phyloP scores from a whole-genome alignment of 1,140 invertebrate species.

The Amyelois transitella region DNA sequence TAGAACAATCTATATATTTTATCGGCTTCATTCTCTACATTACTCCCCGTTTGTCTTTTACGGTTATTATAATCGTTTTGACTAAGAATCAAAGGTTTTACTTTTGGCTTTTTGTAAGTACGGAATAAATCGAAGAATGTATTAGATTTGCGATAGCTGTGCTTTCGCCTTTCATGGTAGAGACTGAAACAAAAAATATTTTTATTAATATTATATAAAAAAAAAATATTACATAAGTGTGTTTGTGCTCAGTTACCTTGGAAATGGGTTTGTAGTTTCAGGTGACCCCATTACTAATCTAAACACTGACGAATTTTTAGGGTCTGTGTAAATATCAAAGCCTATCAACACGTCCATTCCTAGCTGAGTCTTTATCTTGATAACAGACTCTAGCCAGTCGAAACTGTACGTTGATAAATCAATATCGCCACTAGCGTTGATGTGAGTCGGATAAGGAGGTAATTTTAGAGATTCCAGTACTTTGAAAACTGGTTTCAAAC shows the following conservation, averaged over 20 bases:
- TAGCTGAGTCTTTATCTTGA: constrained; percentile 77
- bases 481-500: constrained; percentile 76
- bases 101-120: not conserved
- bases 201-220: not conserved
- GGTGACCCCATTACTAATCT: constrained; percentile 79
- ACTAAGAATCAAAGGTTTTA: not conserved
- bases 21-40: constrained; percentile 32
- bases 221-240: too few relatives aligned
- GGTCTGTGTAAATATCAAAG: constrained; percentile 80
- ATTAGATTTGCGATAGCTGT: constrained; percentile 1
- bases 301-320: constrained; percentile 78
- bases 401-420: constrained; percentile 62
- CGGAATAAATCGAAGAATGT: not conserved
- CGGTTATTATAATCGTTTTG: not conserved
- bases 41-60: constrained; percentile 14
- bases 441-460: constrained; percentile 74
- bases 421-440: constrained; percentile 70
- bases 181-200: constrained; percentile 31
- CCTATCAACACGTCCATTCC: constrained; percentile 81
- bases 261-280: constrained; percentile 76
- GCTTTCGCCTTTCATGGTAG: constrained; percentile 38
- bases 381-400: constrained; percentile 78
- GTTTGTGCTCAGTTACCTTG: constrained; percentile 79
- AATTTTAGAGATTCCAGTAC: constrained; percentile 76
- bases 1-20: constrained; percentile 47